Evolutionary conservation across 2,888 invertebrate species (phyloP), one percentile per base, ranked within the genome.

Genomic region (Petrophora chlorosata): DNA sequence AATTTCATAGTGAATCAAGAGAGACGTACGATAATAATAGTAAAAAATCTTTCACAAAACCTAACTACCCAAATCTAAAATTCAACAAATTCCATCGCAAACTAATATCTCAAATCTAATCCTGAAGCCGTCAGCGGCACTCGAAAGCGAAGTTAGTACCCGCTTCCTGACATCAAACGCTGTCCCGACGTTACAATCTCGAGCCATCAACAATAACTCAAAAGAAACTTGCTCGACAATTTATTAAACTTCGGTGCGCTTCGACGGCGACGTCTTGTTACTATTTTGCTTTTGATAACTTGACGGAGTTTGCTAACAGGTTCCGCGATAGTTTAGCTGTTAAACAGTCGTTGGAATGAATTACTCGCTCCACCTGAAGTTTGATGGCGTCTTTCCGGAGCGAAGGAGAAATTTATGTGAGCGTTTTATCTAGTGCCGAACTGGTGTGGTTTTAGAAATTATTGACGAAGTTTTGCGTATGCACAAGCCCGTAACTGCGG

Each of bases 161-260:
- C 5, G n/a, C 16, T 35, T 16, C 29, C 17, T 19, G 39, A 39
- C 28, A 39, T 39, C 34, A 41, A 49, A 49, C 38, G 53, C 32
- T 48, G 33, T 46, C 23, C 35, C 13, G 39, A 25, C 41, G 29
- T 47, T 41, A 56, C 52, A 55, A 64, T 62, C 58, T 60, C 48
- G 19, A 33, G 29, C 35, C 48, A 53, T 53, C 57, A 48, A 53
- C 53, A 57, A 57, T 53, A 53, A 48, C 51, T 57, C 53, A 33
- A 50, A 48, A 39, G 34, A 47, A 44, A 50, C 34, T 49, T 55
- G 33, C 40, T 23, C 43, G 52, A 48, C 58, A 61, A 61, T 56
- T 61, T 63, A 58, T 65, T 48, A 59, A 60, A 63, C 44, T 63
- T 61, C n/a, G 36, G 41, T 19, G 40, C 46, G 38, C 51, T 54